Evolutionary conservation across 2,113 vertebrate genomes (phyloP), one percentile per base, ranked within the genome.

Genomic region (Corythornis vintsioides): DNA sequence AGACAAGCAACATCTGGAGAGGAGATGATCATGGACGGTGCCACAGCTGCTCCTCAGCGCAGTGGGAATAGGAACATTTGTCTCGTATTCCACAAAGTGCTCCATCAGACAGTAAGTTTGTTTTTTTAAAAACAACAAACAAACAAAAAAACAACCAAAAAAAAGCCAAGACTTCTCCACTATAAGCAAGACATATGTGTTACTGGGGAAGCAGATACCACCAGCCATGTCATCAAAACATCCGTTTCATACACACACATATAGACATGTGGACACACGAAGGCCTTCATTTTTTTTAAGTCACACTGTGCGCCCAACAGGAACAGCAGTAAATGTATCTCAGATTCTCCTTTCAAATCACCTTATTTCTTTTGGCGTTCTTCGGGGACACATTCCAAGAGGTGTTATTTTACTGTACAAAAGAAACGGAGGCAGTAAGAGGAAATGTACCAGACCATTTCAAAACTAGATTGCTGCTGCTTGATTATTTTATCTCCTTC

Each of bases 381-480:
- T 86, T 87, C 25, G 6, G 28, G 83, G 91, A 93, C 61, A 77
- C 60, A 61, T 83, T 91, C 89, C 84, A 70, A 53, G 73, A 56
- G 85, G 60, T 79, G 67, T 89, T 94, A 66, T 78, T 88, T 93
- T 64, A 64, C 83, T 53, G 31, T 60, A 69, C 84, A 73, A 80
- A 92, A 86, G 83, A 75, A 83, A 67, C 25, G 47, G 29, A 80
- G 69, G 92, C 90, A 83, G 92, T 63, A 70, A 86, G 92, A 87
- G 92, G 91, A 95, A 94, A 96, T 78, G 83, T 86, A 87, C 92
- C 96, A 86, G 95, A 93, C 96, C 96, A 83, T 96, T 96, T 95
- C 86, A 93, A 95, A 96, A 93, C 78, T 88, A 86, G 74, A 80
- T 96, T 97, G 97, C 97, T 98, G 97, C 97, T 97, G 95, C 81